phyloP scores from a whole-genome alignment of 2,113 vertebrate genomes.

The Triplophysa tibetana region DNA sequence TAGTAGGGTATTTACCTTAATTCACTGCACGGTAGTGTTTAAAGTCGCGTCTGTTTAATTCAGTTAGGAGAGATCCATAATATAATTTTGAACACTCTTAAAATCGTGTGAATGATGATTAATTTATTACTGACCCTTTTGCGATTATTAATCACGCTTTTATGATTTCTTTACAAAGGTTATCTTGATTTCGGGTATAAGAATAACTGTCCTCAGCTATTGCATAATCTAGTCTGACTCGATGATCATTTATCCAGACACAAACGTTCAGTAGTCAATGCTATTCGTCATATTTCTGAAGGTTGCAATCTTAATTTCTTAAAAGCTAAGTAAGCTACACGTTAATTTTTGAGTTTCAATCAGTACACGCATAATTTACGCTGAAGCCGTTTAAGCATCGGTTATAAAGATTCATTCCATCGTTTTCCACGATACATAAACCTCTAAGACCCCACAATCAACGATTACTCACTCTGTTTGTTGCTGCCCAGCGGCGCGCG shows the following conservation, averaged over 20 bases:
- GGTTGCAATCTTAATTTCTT: not conserved
- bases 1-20: not conserved
- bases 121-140: not conserved
- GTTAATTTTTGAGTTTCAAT: not conserved
- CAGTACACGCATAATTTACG: slow-evolving; percentile 27
- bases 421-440: slow-evolving; percentile 52
- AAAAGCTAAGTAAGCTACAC: not conserved
- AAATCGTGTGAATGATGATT: not conserved
- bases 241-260: slow-evolving; percentile 14
- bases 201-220: not conserved
- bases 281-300: slow-evolving; percentile 5
- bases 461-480: slow-evolving; percentile 50
- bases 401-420: slow-evolving; percentile 51
- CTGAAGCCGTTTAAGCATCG: slow-evolving; percentile 5
- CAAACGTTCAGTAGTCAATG: not conserved
- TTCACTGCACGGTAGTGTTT: not conserved
- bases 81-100: not conserved
- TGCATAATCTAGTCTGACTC: slow-evolving; percentile 21
- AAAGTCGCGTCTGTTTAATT: not conserved
- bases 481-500: slow-evolving; percentile 22
- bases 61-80: not conserved
- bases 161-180: not conserved
- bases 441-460: slow-evolving; percentile 51
- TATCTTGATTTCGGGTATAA: not conserved
- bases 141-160: not conserved